Evolutionary conservation across 2,113 vertebrate species (phyloP).

Genomic region (Syngnathus floridae): DNA sequence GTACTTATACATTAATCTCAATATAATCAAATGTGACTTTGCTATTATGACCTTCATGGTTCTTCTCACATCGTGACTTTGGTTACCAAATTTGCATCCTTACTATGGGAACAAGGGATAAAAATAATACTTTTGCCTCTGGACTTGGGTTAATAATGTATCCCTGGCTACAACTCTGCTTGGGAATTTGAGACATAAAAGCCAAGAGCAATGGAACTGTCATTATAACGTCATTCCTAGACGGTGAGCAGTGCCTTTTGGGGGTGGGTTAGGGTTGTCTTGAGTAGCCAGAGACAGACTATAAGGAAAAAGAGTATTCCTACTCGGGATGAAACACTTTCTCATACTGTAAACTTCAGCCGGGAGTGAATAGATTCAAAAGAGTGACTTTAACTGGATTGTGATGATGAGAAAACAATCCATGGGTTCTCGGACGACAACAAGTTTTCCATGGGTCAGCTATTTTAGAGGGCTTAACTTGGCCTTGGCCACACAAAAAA

Average conservation of each 20-base stretch:
- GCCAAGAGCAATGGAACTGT: conserved; percentile 18
- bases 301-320: conserved; percentile 15
- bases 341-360: conserved; percentile 11
- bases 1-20: too few species aligned
- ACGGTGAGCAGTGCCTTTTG: conserved; percentile 29
- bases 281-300: conserved; percentile 28
- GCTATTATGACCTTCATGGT: too few species aligned
- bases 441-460: conserved; percentile 27
- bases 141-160: not conserved
- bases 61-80: too few species aligned
- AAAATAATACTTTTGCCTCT: not conserved
- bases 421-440: not conserved
- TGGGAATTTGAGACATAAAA: conserved; percentile 28
- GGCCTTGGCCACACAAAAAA: conserved; percentile 33
- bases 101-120: not conserved
- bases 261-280: conserved; percentile 14
- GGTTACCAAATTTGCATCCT: not conserved
- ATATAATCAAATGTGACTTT: too few species aligned
- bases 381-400: conserved; percentile 16
- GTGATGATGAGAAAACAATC: conserved; percentile 41
- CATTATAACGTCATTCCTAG: conserved; percentile 38
- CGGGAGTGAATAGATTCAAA: conserved; percentile 13
- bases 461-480: conserved; percentile 28
- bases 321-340: conserved; percentile 18
- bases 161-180: conserved; percentile 6